Evolutionary conservation across 2,888 invertebrate species (phyloP).

Genomic region (Archips xylosteana): DNA sequence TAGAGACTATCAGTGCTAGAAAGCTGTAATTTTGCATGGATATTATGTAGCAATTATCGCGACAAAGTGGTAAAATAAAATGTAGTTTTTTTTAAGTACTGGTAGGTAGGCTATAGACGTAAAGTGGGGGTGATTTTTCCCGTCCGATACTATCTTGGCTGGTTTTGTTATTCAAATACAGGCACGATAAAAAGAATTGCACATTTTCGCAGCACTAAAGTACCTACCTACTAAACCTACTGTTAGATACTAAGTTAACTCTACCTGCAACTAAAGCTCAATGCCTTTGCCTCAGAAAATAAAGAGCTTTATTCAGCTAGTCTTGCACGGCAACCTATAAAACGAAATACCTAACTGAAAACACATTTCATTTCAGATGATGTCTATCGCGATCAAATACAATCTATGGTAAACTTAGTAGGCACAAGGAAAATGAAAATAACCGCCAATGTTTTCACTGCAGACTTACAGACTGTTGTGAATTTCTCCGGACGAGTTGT

Average conservation of each 20-base stretch:
- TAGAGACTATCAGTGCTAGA: too few relatives aligned
- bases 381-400: conserved; percentile 58
- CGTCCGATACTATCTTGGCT: too few relatives aligned
- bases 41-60: too few relatives aligned
- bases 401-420: conserved; percentile 63
- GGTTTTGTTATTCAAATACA: too few relatives aligned
- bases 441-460: conserved; percentile 59
- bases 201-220: too few relatives aligned
- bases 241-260: background rate
- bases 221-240: too few relatives aligned
- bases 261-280: background rate
- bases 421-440: conserved; percentile 59
- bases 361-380: conserved; percentile 53
- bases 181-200: too few relatives aligned
- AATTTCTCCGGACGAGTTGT: conserved; percentile 61
- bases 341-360: conserved; percentile 10
- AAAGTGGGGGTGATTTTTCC: too few relatives aligned
- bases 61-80: too few relatives aligned
- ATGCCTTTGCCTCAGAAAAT: background rate
- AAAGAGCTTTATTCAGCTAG: background rate
- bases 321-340: background rate
- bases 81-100: too few relatives aligned
- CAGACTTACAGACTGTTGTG: conserved; percentile 56
- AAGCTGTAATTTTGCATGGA: too few relatives aligned
- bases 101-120: too few relatives aligned